Base-by-base conservation (phyloP, 2,113 vertebrate genomes). In the Phylloscopus trochiloides region DNA sequence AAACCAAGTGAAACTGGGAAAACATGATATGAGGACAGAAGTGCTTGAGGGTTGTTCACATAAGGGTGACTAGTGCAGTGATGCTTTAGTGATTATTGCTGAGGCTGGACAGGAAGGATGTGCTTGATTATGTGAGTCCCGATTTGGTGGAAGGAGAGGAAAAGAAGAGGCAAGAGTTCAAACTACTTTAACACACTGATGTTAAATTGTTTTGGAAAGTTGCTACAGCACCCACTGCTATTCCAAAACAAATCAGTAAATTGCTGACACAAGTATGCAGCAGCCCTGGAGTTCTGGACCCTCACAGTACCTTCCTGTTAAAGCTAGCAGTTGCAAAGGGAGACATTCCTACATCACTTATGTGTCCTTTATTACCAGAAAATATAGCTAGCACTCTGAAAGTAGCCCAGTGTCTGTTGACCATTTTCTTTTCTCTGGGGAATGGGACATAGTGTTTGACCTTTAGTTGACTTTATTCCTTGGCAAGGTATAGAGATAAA, bases 191-290 rank as follows among this genome's bases (percentile, higher is more conserved):
- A 38, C 6, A 9, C 7, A 5, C 26, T 61, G 58, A 79, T 31
- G n/a, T 61, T 91, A 52, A 72, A 50, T 79, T 93, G 85, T 95
- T 92, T 94, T 79, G 94, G 88, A 92, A 92, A 86, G 67, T 88
- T 90, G 50, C 81, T 93, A 14, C 10, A 65, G 62, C 50, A 61
- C 12, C 13, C 81, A 50, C 34, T 34, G 40, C 54, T 61, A 21
- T 90, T 88, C 58, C 50, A 70, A 88, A 71, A 79, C 78, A 68
- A 62, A 65, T 34, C 42, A 57, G 45, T 76, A 76, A 90, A 52
- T 34, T 88, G n/a, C 82, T 88, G 74, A 88, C 63, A 51, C 14
- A 42, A 54, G 34, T 54, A 32, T 77, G 34, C 55, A 76, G 79
- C 45, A 91, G 3, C 40, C 28, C 32, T 45, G 28, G 12, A n/a